Conservation (phyloP, 2,888 invertebrate genomes). For the Saturnia pavonia region DNA sequence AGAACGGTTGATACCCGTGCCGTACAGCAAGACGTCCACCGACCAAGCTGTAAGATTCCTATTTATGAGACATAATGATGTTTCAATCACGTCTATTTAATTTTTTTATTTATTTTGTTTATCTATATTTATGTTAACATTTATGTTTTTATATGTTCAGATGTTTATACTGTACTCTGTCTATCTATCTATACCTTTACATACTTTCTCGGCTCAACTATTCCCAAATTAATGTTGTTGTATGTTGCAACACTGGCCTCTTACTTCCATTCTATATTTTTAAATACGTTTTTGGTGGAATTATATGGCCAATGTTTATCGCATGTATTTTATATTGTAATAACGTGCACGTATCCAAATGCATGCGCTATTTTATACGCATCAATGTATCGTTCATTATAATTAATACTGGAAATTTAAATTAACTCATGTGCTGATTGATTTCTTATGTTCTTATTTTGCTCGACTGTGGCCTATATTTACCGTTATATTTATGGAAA, state of each 20-base stretch:
- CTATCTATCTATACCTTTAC: conserved; percentile 65
- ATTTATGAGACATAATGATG: conserved; percentile 53
- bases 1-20: conserved; percentile 99
- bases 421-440: not conserved
- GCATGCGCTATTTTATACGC: conserved; percentile 56
- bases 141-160: conserved; percentile 57
- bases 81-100: conserved; percentile 59
- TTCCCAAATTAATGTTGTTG: conserved; percentile 54
- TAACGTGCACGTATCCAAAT: conserved; percentile 55
- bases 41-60: conserved; percentile 99
- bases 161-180: conserved; percentile 70
- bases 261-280: conserved; percentile 1
- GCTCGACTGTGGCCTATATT: not conserved
- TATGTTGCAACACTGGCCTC: conserved; percentile 28
- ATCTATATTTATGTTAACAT: conserved; percentile 61
- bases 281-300: conserved; percentile 7
- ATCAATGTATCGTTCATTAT: not conserved
- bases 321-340: conserved; percentile 54
- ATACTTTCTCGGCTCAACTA: conserved; percentile 40
- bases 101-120: conserved; percentile 27
- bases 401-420: not conserved
- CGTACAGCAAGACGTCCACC: conserved; percentile 99
- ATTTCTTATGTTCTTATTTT: not conserved
- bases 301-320: conserved; percentile 53
- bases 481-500: not conserved